These are phyloP conservation scores for Anabas testudineus DNA, from an alignment of 2,797 vertebrate species.

Conservation along the genomic window DNA sequence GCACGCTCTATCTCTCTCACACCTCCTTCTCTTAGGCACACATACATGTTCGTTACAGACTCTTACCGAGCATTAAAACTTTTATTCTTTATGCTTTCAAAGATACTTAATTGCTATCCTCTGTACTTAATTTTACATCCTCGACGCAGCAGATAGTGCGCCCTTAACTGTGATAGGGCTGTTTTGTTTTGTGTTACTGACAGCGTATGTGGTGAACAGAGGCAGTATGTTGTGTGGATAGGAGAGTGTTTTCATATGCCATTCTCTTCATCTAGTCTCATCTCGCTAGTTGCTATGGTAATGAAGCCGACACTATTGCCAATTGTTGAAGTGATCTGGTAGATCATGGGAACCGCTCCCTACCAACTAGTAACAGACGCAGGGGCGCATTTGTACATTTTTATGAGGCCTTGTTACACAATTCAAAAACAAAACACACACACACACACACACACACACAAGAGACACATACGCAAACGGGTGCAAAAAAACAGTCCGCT, in stretches of 20 bases:
- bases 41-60: slow-evolving; percentile 26
- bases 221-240: slow-evolving; percentile 52
- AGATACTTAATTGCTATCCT: not conserved
- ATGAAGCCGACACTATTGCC: slow-evolving; percentile 81
- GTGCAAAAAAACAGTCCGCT: slow-evolving; percentile 52
- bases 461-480: slow-evolving; percentile 30
- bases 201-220: slow-evolving; percentile 48
- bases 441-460: slow-evolving; percentile 2
- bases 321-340: slow-evolving; percentile 82
- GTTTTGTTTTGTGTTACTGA: slow-evolving; percentile 50
- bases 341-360: slow-evolving; percentile 70
- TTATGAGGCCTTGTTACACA: slow-evolving; percentile 41
- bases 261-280: slow-evolving; percentile 72
- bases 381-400: slow-evolving; percentile 53
- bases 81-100: slow-evolving; percentile 9
- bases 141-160: slow-evolving; percentile 1
- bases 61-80: slow-evolving; percentile 33
- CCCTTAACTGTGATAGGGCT: slow-evolving; percentile 28
- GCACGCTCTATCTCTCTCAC: slow-evolving; percentile 42
- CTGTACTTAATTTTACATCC: slow-evolving; percentile 20
- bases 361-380: slow-evolving; percentile 65
- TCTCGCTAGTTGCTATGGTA: slow-evolving; percentile 85
- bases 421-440: slow-evolving; percentile 30
- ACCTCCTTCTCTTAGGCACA: slow-evolving; percentile 27
- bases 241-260: slow-evolving; percentile 62